phyloP scores from a whole-genome alignment of 2,888 invertebrate species.

The Xestia ashworthii region DNA sequence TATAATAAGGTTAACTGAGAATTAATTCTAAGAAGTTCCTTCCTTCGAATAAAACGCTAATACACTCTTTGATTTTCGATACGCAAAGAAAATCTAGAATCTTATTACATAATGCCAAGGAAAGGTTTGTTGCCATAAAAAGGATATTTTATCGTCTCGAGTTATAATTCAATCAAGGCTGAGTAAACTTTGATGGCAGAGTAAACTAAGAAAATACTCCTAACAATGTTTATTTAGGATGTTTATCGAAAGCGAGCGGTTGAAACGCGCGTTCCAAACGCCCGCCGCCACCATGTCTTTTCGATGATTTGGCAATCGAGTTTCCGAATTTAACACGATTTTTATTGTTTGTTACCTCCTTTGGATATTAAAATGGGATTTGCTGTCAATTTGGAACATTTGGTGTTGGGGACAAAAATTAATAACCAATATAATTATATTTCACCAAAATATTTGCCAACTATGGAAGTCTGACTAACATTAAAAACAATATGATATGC shows the following conservation, averaged over 20 bases:
- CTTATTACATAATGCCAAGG: conserved; percentile 22
- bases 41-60: not conserved
- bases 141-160: conserved; percentile 47
- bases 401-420: not conserved
- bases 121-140: conserved; percentile 46
- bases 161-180: conserved; percentile 67
- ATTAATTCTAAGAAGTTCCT: not conserved
- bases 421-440: not conserved
- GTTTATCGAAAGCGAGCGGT: conserved; percentile 48
- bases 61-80: conserved; percentile 5
- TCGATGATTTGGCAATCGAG: not conserved
- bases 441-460: not conserved
- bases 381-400: not conserved
- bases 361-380: not conserved
- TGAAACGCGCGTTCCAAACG: conserved; percentile 20
- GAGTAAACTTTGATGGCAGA: conserved; percentile 64
- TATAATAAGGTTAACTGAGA: not conserved
- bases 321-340: not conserved
- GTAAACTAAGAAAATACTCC: conserved; percentile 58
- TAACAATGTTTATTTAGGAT: conserved; percentile 69
- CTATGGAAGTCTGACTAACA: not conserved
- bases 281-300: not conserved
- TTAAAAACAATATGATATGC: no score
- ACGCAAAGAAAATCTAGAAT: conserved; percentile 18
- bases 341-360: not conserved